Evolutionary conservation across 2,113 vertebrate species (phyloP), one percentile per base, ranked within the genome.

Genomic region (Pelmatolapia mariae): DNA sequence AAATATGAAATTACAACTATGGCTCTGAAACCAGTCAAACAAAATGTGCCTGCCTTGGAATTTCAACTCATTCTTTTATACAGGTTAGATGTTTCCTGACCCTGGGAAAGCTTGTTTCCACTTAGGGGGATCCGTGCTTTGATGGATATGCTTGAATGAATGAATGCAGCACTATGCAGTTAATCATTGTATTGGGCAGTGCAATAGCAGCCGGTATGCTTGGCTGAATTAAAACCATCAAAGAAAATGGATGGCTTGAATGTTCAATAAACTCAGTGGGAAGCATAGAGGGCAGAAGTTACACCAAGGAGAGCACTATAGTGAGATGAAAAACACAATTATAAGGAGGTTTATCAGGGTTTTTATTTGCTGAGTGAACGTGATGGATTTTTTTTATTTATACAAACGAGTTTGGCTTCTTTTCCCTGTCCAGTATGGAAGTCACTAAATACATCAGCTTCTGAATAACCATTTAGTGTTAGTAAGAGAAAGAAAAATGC

Each of bases 31-130:
- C 82, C 52, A 22, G 89, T 84, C 80, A 81, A 94, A 91, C 68
- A 85, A 89, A 94, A 88, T 82, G 61, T 76, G 66, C 81, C 29
- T 24, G 33, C 54, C 80, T 92, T 89, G 85, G 78, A 92, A 89
- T 92, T 87, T 91, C 85, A 43, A 63, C 83, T 89, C 88, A 87
- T 84, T 84, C 83, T 93, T 78, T 95, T 93, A 94, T 92, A 93
- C 86, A 85, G 90, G 82, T 96, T 93, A 95, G 93, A 95, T 94
- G 91, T 88, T 86, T 91, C 84, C 59, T 59, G 47, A 83, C 83
- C 76, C 80, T 90, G 90, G 89, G 82, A 94, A 93, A 88, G 66
- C 52, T 91, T 45, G 86, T 89, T 94, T 86, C 83, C 56, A 80
- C 87, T 89, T 18, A 81, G 81, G 86, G 81, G 84, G 84, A 59